Conservation (phyloP, 2,888 invertebrate genomes). For the Mimachlamys varia region DNA sequence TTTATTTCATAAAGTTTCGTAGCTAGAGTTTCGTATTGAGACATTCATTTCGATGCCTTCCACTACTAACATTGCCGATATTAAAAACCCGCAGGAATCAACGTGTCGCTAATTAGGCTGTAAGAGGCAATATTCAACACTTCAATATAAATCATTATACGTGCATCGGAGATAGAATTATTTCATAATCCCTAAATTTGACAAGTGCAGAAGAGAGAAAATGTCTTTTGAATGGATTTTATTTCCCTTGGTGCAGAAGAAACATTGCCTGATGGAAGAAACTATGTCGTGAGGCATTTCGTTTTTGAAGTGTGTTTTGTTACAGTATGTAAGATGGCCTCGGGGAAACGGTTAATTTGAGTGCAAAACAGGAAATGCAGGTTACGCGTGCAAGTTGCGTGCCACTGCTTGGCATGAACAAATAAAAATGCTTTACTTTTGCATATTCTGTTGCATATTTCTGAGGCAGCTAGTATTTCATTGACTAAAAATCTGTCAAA, state of each 20-base stretch:
- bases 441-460: background rate
- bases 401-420: background rate
- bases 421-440: background rate
- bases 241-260: background rate
- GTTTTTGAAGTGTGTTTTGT: background rate
- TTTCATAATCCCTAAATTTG: slow-evolving; percentile 34
- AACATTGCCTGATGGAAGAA: background rate
- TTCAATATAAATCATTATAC: background rate
- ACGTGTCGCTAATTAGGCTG: background rate
- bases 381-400: slow-evolving; percentile 8
- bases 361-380: background rate
- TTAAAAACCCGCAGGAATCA: slow-evolving; percentile 21
- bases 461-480: background rate
- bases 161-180: background rate
- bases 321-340: background rate
- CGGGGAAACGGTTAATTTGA: background rate
- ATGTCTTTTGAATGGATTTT: slow-evolving; percentile 6
- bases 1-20: background rate
- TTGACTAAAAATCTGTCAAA: background rate
- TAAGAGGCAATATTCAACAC: slow-evolving; percentile 22
- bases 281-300: background rate
- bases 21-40: background rate
- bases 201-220: background rate
- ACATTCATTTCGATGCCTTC: slow-evolving; percentile 9
- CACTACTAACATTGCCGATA: background rate